These are phyloP conservation scores for Aricia artaxerxes DNA, from an alignment of 2,888 invertebrate genomes.

Conservation along the genomic window DNA sequence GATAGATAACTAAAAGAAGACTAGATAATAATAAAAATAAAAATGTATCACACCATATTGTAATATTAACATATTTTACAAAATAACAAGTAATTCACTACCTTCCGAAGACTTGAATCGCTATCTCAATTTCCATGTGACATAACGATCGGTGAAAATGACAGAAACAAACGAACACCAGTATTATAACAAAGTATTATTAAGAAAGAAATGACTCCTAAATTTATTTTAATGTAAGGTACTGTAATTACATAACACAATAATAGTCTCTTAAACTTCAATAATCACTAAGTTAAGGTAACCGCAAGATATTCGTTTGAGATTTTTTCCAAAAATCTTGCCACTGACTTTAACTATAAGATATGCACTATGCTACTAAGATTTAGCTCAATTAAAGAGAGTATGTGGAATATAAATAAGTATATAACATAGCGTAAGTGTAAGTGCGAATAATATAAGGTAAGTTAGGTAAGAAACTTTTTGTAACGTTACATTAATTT, in stretches of 20 bases:
- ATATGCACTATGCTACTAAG: constrained; percentile 70
- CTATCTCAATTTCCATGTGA: constrained; percentile 52
- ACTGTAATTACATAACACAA: constrained; percentile 62
- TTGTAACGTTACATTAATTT: constrained; percentile 76
- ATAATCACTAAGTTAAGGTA: constrained; percentile 39
- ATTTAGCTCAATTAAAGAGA: constrained; percentile 75
- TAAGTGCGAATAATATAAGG: constrained; percentile 60
- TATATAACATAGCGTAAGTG: constrained; percentile 53
- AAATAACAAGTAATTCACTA: not conserved
- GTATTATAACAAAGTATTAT: constrained; percentile 69
- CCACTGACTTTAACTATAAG: constrained; percentile 57
- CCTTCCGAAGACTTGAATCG: not conserved
- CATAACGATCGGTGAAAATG: constrained; percentile 66
- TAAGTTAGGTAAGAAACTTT: constrained; percentile 67
- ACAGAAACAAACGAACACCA: constrained; percentile 77
- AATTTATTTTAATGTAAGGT: constrained; percentile 66
- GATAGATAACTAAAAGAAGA: too few relatives aligned
- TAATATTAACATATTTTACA: not conserved
- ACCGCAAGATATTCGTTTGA: constrained; percentile 44
- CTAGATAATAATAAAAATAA: not conserved
- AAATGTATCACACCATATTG: not conserved
- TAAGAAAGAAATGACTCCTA: constrained; percentile 64
- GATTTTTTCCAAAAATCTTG: constrained; percentile 41
- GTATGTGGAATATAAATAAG: constrained; percentile 65
- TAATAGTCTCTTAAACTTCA: constrained; percentile 60